Percentiles rank a stretch among this genome's conserved stretches.
phyloP scores from a whole-genome alignment of 2,797 vertebrate species.

The Todus mexicanus region DNA sequence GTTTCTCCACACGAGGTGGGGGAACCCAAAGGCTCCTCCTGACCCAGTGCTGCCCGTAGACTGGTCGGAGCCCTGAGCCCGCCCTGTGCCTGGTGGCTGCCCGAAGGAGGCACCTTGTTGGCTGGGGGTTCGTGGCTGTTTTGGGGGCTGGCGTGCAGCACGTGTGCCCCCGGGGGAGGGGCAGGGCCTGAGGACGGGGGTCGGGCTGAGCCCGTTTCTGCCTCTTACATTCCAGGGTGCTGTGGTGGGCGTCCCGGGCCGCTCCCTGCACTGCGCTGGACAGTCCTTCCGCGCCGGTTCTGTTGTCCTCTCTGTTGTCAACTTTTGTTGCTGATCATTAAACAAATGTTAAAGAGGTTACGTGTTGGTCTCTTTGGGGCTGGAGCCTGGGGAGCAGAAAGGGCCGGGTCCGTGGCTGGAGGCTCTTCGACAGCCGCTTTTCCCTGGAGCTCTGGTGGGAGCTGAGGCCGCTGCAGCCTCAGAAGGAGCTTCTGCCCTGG shows the following conservation, averaged over 20 bases:
- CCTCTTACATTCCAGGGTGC: constrained; percentile 1
- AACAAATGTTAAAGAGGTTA: constrained; percentile 42
- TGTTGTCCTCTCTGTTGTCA: constrained; percentile 39
- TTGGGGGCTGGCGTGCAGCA: background rate
- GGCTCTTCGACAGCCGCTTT: background rate
- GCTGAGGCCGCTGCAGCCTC: rapidly evolving
- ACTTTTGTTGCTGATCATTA: constrained; percentile 44
- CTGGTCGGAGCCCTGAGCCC: background rate
- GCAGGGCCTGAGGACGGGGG: background rate
- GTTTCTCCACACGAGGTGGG: rapidly evolving
- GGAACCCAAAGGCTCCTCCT: background rate
- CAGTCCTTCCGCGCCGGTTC: background rate
- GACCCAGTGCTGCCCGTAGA: rapidly evolving
- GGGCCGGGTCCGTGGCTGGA: no score
- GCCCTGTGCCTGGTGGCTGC: rapidly evolving
- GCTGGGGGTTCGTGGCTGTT: background rate
- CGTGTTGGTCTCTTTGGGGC: background rate
- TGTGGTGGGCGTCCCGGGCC: background rate
- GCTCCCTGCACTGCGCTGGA: background rate
- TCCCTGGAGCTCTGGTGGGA: background rate
- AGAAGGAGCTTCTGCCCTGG: background rate
- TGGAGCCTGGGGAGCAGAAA: rapidly evolving
- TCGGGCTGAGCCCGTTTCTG: background rate
- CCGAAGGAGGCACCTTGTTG: background rate
- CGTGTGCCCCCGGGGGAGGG: background rate